Base-by-base conservation (phyloP, 2,797 vertebrate genomes). In the Neostethus bicornis region DNA sequence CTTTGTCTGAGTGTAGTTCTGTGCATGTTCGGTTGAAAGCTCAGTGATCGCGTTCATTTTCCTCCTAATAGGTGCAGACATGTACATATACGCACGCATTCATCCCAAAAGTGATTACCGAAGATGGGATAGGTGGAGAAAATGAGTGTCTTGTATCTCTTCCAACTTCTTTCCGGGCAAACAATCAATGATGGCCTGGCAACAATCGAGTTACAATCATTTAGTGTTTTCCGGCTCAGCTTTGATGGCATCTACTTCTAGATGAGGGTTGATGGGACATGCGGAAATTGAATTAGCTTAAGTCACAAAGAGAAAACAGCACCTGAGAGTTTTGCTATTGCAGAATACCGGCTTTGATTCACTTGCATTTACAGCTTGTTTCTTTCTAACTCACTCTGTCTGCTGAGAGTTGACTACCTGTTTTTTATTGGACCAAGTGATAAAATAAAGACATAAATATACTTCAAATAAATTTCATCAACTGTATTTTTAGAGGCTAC, bases 161-260 rank as follows among this genome's bases (percentile, higher is more conserved):
- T 82, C 77, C 81, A 83, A 80, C 77, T 83, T 87, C 76, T 85
- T 87, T 84, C 83, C 70, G 50, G 71, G 73, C 78, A 81, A 79
- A 82, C 81, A 86, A 90, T 91, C 90, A 88, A 89, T 87, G 85
- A 84, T 50, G 73, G 62, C 55, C 55, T n/a, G 42, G 73, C 75
- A 81, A 83, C 84, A 90, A 92, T 88, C 87, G 83, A 90, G 78
- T 88, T 90, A 87, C 75, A 85, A 79, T 90, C 85, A 87, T 89
- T 86, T 74, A 65, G 78, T 83, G 67, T 88, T 86, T 90, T 90
- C 88, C 77, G 43, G 73, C 70, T 67, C 24, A 39, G 66, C 85
- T 87, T 86, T 87, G 83, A 90, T 89, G 78, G 79, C 51, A 50
- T 83, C 75, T 67, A 44, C 65, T 81, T 76, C 80, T 78, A 85